Evolutionary conservation across 2,888 invertebrate genomes (phyloP).

Genomic region (Lasioglossum lativentre): DNA sequence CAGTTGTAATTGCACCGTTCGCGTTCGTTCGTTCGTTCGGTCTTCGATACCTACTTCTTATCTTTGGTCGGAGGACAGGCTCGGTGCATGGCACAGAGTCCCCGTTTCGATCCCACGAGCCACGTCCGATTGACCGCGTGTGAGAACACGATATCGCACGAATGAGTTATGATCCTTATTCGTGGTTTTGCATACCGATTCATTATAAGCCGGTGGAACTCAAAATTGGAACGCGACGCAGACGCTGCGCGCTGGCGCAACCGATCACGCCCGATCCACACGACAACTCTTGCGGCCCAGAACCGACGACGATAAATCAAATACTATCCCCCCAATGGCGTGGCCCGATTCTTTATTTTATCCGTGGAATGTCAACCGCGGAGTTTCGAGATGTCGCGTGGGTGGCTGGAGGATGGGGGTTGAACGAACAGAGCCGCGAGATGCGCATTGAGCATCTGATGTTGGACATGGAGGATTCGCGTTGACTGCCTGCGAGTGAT

Average conservation of each 20-base stretch:
- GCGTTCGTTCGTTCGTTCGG: slow-evolving; percentile 22
- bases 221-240: slow-evolving; percentile 71
- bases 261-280: slow-evolving; percentile 57
- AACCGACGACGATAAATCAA: slow-evolving; percentile 70
- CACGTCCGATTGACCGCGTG: slow-evolving; percentile 73
- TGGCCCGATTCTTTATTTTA: slow-evolving; percentile 44
- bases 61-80: slow-evolving; percentile 57
- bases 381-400: background rate
- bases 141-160: slow-evolving; percentile 77
- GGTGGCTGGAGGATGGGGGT: slow-evolving; percentile 11
- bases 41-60: slow-evolving; percentile 67
- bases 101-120: slow-evolving; percentile 66
- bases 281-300: slow-evolving; percentile 41
- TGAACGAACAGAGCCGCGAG: background rate
- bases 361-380: slow-evolving; percentile 1
- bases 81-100: slow-evolving; percentile 46
- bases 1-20: slow-evolving; percentile 71
- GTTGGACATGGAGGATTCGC: background rate
- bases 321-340: slow-evolving; percentile 36
- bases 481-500: too few species aligned
- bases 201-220: slow-evolving; percentile 73
- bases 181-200: slow-evolving; percentile 77
- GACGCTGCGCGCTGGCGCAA: slow-evolving; percentile 62
- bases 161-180: slow-evolving; percentile 78
- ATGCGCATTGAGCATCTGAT: background rate